Base-by-base conservation (phyloP, 2,113 vertebrate genomes). In the Chaetodon auriga region DNA sequence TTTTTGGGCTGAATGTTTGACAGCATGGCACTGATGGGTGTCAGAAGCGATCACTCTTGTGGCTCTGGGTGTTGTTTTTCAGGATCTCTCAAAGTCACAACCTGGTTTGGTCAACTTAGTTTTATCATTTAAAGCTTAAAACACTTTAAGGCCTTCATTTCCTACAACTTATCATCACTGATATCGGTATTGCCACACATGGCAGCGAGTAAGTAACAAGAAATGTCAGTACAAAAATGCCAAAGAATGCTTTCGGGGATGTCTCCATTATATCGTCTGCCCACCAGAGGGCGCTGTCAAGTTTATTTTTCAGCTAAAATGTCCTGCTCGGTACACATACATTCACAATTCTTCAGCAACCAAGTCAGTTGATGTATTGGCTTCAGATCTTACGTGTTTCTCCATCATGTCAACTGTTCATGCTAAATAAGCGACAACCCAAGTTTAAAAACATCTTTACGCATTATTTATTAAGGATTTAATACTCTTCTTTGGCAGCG, bases 231-330 rank as follows among this genome's bases (percentile, higher is more conserved):
- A n/a, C 55, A 77, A 25, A 60, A 51, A 78, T 61, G 65, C 72
- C 83, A 85, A 85, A 76, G 71, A 71, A 25, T 23, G 18, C n/a
- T 12, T 62, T 46, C 11, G 6, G 43, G 49, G 6, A 54, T 73
- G 45, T 78, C 54, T 10, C 13, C 19, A 21, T 53, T 36, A 45
- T 21, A 49, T 7, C 23, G 25, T 46, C 54, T 46, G 54, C 62
- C 48, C 7, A 68, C 6, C 15, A 46, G 46, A 36, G 36, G 6
- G 41, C 4, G 2, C 16, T 25, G 25, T 2, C 5, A 30, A 21
- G 43, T 48, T 43, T 2, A 6, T 70, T 71, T 53, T 62, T 54
- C 12, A 45, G 35, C 7, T 38, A 1, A 51, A 81, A 49, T 10
- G 12, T 9, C 13, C 9, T 9, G 0, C 21, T 12, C 19, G 3